phyloP scores from a whole-genome alignment of 2,797 vertebrate genomes.

The Anas bahamensis region DNA sequence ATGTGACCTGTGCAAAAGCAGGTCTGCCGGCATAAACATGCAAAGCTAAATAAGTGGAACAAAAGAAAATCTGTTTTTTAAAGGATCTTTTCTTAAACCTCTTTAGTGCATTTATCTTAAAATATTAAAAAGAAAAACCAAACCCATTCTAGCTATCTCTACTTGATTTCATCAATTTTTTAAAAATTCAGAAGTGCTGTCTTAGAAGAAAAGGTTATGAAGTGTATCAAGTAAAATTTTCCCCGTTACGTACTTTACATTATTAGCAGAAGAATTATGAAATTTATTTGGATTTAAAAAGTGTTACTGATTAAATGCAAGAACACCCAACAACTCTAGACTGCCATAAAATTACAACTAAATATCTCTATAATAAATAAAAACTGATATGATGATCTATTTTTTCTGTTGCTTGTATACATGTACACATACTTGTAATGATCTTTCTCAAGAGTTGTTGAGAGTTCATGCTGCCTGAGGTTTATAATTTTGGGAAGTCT shows the following conservation, averaged over 20 bases:
- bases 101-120: conserved; percentile 26
- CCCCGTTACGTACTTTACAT: neutral
- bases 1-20: conserved; percentile 76
- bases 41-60: conserved; percentile 62
- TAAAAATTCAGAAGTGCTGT: neutral
- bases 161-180: neutral
- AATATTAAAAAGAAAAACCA: neutral
- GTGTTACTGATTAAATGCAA: neutral
- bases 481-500: neutral
- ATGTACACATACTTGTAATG: neutral
- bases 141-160: neutral
- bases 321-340: neutral
- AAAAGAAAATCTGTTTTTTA: conserved; percentile 73
- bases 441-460: neutral
- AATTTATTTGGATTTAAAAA: neutral
- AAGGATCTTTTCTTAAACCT: conserved; percentile 8
- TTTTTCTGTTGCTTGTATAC: neutral
- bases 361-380: neutral
- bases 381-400: neutral
- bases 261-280: neutral
- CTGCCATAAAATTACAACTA: neutral
- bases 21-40: conserved; percentile 65
- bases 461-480: neutral
- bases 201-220: neutral
- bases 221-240: neutral